Evolutionary conservation across 1,140 invertebrate genomes (phyloP), one percentile per base, ranked within the genome.

Genomic region (Drosophila paulistorum): DNA sequence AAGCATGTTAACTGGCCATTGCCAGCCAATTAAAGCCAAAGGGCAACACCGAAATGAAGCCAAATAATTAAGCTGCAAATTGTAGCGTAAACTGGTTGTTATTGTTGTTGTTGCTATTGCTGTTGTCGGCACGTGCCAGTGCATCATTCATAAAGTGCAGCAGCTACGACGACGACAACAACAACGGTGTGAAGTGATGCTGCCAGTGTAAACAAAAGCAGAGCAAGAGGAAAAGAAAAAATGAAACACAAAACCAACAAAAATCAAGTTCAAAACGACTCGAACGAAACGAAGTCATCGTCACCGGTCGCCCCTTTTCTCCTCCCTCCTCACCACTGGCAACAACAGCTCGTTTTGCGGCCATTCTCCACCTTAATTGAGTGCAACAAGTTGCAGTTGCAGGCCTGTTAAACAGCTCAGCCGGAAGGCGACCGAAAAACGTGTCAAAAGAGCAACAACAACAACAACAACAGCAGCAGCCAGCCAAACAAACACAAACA

Each of bases 131-230:
- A 87, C 83, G 82, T 86, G 83, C 75, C 70, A 26, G 78, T 59
- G 72, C 75, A 76, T 76, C 71, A 82, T 85, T 85, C 79, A 86
- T 75, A 85, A 85, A 84, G 41, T 77, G 81, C 81, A 84, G 57
- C 57, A 17, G 42, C 51, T 20, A 54, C 14, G 23, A 51, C 61
- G 20, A 10, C 63, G 48, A n/a, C 30, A 48, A 35, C 30, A 33
- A 11, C 71, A 55, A 48, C 48, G 58, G 63, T 67, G 65, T 63
- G 51, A 79, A 82, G 63, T 68, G 74, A 74, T 69, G 76, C 77
- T 65, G 69, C 64, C 64, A 74, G 42, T 57, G 51, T 62, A 63
- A 72, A 62, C 71, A 77, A 71, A 30, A 65, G 65, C 79, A 68
- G 69, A 60, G 33, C 17, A 51, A 61, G 35, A 13, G 57, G 54